Percentiles rank a stretch among this genome's conserved stretches.
Evolutionary conservation across 2,113 vertebrate genomes (phyloP).

Genomic region (Microtus pennsylvanicus): DNA sequence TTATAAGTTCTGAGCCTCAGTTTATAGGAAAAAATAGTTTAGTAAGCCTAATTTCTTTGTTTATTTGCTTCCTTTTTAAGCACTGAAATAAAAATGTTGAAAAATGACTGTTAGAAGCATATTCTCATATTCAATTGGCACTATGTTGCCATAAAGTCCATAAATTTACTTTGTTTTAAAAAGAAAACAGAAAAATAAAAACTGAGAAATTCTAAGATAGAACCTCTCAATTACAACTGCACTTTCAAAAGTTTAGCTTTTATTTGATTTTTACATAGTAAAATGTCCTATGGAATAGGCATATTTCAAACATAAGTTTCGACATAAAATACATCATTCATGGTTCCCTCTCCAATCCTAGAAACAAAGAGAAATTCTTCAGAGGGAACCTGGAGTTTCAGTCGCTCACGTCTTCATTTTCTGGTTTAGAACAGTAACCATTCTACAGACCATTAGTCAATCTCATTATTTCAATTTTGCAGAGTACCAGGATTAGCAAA

Average conservation of each 20-base stretch:
- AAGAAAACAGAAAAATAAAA: neutral
- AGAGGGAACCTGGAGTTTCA: neutral
- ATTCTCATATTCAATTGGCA: neutral
- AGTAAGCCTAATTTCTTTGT: neutral
- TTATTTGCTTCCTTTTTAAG: slow-evolving; percentile 1
- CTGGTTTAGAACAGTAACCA: neutral
- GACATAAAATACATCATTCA: neutral
- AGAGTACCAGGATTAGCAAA: slow-evolving; percentile 20
- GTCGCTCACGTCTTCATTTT: neutral
- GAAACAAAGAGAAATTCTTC: slow-evolving; percentile 16
- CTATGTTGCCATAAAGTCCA: neutral
- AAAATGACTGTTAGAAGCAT: neutral
- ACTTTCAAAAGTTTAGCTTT: neutral
- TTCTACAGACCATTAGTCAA: slow-evolving; percentile 40
- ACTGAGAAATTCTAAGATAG: neutral
- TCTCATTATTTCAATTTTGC: neutral
- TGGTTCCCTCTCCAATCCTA: neutral
- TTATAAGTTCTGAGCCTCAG: neutral
- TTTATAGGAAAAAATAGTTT: neutral
- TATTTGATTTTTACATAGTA: slow-evolving; percentile 13
- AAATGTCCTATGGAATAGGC: neutral
- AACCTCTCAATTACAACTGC: neutral
- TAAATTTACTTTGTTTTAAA: neutral
- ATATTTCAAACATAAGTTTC: slow-evolving; percentile 51
- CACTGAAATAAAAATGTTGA: slow-evolving; percentile 22